These are phyloP conservation scores for Bombyx huttoni DNA, from an alignment of 2,888 invertebrate species.

Conservation along the genomic window DNA sequence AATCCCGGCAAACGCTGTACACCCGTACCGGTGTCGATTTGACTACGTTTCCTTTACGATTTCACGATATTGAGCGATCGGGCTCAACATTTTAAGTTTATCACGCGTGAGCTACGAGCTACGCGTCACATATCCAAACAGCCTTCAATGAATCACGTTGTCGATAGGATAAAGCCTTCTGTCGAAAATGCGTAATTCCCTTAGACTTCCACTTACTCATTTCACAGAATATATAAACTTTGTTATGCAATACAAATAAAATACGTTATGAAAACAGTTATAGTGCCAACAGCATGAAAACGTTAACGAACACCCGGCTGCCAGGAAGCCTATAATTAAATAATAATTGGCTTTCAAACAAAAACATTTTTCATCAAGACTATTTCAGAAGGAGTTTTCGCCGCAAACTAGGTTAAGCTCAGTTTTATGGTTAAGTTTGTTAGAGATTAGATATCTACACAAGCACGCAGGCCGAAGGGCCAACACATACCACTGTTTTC, in stretches of 20 bases:
- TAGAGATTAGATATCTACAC: conserved; percentile 42
- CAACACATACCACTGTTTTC: conserved; percentile 19
- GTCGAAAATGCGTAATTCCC: not conserved
- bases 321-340: conserved; percentile 17
- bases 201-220: not conserved
- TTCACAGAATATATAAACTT: not conserved
- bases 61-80: conserved; percentile 51
- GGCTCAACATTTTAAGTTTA: conserved; percentile 25
- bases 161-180: not conserved
- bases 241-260: no score
- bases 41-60: conserved; percentile 66
- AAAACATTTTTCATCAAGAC: conserved; percentile 20
- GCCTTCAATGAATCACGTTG: not conserved
- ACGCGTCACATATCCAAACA: not conserved
- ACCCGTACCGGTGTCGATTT: conserved; percentile 62
- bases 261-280: no score
- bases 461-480: conserved; percentile 24
- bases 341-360: conserved; percentile 13
- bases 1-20: conserved; percentile 62
- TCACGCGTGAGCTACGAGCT: conserved; percentile 3
- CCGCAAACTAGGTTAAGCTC: conserved; percentile 38
- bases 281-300: not conserved
- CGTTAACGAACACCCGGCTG: not conserved
- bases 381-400: conserved; percentile 25
- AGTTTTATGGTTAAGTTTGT: conserved; percentile 36